Base-by-base conservation (phyloP, 2,888 invertebrate species). In the Aphodius sticticus region DNA sequence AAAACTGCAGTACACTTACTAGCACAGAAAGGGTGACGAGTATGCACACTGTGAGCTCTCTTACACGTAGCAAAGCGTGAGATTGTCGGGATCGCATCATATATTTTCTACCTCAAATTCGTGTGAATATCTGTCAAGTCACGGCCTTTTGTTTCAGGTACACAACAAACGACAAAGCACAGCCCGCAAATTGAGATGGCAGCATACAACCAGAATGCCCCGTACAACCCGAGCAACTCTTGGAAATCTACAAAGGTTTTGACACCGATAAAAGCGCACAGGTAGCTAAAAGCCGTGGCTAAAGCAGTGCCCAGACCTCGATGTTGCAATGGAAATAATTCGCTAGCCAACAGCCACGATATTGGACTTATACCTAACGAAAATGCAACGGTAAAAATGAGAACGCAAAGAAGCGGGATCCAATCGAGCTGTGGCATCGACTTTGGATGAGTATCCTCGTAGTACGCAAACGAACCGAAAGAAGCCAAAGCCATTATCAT, bases 71-170 rank as follows among this genome's bases (percentile, higher is more conserved):
- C 26, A 53, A 53, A 53, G 53, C 53, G 74, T 37, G 35, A 74
- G 74, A 74, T 74, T 74, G 74, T 74, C 74, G 74, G 74, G 74
- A 74, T 74, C 74, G 35, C 53, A 53, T 74, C 16, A 16, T 15
- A 14, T 69, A 71, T 15, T 9, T 74, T 74, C 88, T 88, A 89
- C 86, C 88, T 88, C 76, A 81, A 83, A 69, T 93, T 93, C 53
- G 94, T 93, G 86, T 95, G 94, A 93, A 97, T 96, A 89, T 97
- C 96, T 87, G 96, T 96, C 84, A 97, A 90, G 87, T 96, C 96
- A 84, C 94, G 94, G 0, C 97, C 97, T 88, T 96, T 97, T 5
- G 97, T 97, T 90, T 97, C 97, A 0, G 97, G 97, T 7, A 97
- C 95, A 87, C 94, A 95, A 86, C 95, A 94, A 3, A 95, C 94